These are phyloP conservation scores for Leptinotarsa juncta DNA, from an alignment of 2,888 invertebrate genomes.

Conservation along the genomic window DNA sequence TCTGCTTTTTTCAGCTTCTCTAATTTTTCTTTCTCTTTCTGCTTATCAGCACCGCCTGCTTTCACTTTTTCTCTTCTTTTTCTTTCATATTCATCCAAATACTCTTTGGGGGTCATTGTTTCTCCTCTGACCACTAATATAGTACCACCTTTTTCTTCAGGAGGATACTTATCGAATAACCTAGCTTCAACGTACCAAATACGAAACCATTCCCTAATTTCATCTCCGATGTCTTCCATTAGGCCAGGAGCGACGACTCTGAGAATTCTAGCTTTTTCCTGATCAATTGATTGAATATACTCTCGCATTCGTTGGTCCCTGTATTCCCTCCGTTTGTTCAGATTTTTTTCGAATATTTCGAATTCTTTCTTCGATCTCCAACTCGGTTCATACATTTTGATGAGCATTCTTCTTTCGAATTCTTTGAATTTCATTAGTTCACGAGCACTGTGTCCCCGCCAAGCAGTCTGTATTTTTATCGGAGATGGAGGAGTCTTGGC, in stretches of 20 bases:
- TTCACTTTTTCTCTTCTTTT: conserved; percentile 56
- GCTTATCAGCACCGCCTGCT: conserved; percentile 47
- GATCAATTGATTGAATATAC: conserved; percentile 65
- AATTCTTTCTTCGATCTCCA: conserved; percentile 66
- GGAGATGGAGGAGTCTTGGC: conserved; percentile 52
- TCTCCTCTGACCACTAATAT: conserved; percentile 71
- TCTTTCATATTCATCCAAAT: conserved; percentile 63
- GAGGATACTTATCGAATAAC: conserved; percentile 80
- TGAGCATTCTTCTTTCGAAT: conserved; percentile 64
- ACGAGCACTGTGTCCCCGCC: conserved; percentile 66
- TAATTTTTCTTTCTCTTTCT: conserved; percentile 48
- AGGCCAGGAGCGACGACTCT: conserved; percentile 70
- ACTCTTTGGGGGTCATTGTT: conserved; percentile 72
- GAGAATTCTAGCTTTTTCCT: conserved; percentile 68
- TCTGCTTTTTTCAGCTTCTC: conserved; percentile 51
- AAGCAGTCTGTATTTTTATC: conserved; percentile 63
- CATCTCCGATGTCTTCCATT: conserved; percentile 80
- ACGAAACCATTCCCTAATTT: conserved; percentile 80
- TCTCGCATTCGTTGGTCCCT: conserved; percentile 66
- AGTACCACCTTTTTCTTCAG: conserved; percentile 77
- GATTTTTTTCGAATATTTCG: conserved; percentile 66
- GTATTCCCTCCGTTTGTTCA: conserved; percentile 66
- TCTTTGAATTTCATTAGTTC: conserved; percentile 65
- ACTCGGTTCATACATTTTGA: conserved; percentile 72
- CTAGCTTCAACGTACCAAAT: conserved; percentile 72